Conservation (phyloP, 2,797 vertebrate genomes). For the Mormyrops attenuatus region DNA sequence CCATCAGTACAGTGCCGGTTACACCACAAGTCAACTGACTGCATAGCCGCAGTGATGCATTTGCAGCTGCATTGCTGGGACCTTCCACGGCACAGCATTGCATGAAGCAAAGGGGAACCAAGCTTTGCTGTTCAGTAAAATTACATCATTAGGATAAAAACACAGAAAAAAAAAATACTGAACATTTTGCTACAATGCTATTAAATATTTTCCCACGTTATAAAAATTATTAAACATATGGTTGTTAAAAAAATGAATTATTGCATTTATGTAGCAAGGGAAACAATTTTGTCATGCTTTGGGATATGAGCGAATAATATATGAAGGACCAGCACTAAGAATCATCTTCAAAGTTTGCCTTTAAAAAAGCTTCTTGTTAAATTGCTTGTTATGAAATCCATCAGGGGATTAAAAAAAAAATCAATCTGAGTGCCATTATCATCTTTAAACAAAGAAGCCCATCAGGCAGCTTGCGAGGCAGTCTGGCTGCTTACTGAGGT, state of each 20-base stretch:
- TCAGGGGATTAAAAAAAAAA: background rate
- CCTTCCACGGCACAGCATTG: background rate
- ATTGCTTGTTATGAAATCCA: background rate
- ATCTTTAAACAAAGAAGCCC: background rate
- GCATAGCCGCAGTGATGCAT: background rate
- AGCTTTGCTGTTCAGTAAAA: background rate
- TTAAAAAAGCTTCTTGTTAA: background rate
- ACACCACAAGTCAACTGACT: background rate
- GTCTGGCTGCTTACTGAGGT: background rate
- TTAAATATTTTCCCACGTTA: background rate
- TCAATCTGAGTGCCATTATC: background rate
- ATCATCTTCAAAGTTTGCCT: background rate
- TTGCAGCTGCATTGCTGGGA: background rate
- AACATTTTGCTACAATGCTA: background rate
- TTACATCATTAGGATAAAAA: background rate
- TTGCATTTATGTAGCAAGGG: slow-evolving; percentile 1
- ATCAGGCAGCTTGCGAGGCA: background rate
- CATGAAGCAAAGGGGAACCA: background rate
- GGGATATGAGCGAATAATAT: background rate
- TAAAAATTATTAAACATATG: background rate
- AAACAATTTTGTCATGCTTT: background rate
- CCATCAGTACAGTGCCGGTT: background rate
- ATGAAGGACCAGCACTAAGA: background rate
- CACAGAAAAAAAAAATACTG: background rate
- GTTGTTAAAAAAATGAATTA: background rate